Evolutionary conservation across 2,888 invertebrate genomes (phyloP).

Genomic region (Cephalotes varians): DNA sequence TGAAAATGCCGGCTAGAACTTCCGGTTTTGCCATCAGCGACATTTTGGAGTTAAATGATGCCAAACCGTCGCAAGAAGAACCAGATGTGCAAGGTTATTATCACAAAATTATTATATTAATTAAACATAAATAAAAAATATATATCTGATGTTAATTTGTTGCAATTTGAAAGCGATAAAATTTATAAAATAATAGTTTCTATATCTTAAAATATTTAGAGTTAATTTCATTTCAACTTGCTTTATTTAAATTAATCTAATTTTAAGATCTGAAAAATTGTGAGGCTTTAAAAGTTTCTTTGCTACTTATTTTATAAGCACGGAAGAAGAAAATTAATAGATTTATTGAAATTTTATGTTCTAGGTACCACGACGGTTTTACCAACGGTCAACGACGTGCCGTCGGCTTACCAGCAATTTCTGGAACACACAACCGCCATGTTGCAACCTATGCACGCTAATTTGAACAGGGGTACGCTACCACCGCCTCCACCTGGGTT

Average conservation of each 20-base stretch:
- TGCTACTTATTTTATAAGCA: not conserved
- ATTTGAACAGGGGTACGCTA: constrained; percentile 78
- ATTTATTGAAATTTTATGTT: constrained; percentile 38
- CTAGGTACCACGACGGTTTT: constrained; percentile 80
- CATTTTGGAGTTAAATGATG: constrained; percentile 95
- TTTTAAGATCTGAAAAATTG: not conserved
- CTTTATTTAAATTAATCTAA: not conserved
- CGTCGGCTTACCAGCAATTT: constrained; percentile 83
- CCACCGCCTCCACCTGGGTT: constrained; percentile 78
- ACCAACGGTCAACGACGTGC: constrained; percentile 80
- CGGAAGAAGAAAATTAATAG: not conserved
- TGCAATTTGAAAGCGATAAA: not conserved
- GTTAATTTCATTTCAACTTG: not conserved
- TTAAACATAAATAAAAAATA: not conserved
- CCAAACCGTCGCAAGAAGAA: constrained; percentile 83
- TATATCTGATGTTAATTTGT: not conserved
- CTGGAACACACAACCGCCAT: constrained; percentile 83
- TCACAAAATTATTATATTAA: not conserved
- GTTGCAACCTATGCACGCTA: constrained; percentile 82
- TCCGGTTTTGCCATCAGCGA: constrained; percentile 97
- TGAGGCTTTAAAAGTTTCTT: not conserved
- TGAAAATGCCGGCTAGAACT: constrained; percentile 92
- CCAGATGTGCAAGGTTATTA: constrained; percentile 80
- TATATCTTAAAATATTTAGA: not conserved
- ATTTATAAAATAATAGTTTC: not conserved